These are phyloP conservation scores for Bimastos eiseni DNA, from an alignment of 2,888 invertebrate genomes.

Conservation along the genomic window DNA sequence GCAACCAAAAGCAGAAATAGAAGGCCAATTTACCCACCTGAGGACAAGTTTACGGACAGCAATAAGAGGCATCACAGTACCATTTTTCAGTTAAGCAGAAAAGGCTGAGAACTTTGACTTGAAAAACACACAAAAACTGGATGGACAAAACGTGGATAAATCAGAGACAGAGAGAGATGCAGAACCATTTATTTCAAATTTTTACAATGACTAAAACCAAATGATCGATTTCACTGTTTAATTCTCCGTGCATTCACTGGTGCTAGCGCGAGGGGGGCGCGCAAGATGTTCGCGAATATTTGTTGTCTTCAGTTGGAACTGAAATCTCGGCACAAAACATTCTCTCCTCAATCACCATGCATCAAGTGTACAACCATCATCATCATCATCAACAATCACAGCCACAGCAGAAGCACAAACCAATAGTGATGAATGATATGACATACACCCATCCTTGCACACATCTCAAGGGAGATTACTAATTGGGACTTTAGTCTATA, in stretches of 20 bases:
- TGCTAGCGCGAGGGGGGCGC: not conserved
- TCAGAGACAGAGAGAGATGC: constrained; percentile 8
- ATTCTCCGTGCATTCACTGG: not conserved
- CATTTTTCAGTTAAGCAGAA: not conserved
- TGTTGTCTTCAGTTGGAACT: constrained; percentile 13
- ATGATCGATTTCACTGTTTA: not conserved
- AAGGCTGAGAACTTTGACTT: not conserved
- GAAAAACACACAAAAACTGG: not conserved
- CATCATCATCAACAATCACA: not conserved
- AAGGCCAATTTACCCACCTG: constrained; percentile 1
- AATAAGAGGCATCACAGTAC: not conserved
- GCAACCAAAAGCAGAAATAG: not conserved
- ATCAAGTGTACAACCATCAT: not conserved
- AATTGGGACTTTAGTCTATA: constrained; percentile 13
- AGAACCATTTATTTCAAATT: not conserved
- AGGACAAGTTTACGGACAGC: not conserved
- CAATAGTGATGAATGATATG: not conserved
- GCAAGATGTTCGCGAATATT: constrained; percentile 4
- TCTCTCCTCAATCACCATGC: not conserved
- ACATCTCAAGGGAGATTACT: constrained; percentile 13
- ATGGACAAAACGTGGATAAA: not conserved
- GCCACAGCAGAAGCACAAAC: not conserved
- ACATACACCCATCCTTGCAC: constrained; percentile 13
- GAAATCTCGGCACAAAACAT: not conserved
- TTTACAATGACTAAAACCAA: constrained; percentile 13